Evolutionary conservation across 2,888 invertebrate species (phyloP).

Genomic region (Acanthoscelides obtectus): DNA sequence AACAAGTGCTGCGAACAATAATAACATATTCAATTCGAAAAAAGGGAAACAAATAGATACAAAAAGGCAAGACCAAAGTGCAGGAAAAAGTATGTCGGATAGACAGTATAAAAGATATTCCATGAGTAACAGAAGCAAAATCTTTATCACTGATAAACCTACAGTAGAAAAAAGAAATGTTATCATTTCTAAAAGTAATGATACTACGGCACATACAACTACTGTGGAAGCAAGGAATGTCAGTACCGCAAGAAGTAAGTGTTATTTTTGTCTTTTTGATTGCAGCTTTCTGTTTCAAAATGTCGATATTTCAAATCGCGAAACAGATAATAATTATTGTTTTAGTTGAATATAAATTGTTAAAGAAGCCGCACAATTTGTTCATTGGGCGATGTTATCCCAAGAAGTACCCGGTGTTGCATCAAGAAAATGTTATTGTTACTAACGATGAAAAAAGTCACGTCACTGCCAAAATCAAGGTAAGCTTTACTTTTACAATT

Average conservation of each 20-base stretch:
- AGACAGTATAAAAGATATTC: not conserved
- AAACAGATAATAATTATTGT: not conserved
- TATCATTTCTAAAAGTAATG: slow-evolving; percentile 32
- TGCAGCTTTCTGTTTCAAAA: not conserved
- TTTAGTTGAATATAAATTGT: slow-evolving; percentile 37
- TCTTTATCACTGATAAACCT: not conserved
- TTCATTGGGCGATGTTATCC: slow-evolving; percentile 42
- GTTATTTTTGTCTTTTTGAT: not conserved
- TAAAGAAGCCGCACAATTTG: slow-evolving; percentile 39
- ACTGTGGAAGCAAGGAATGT: slow-evolving; percentile 3
- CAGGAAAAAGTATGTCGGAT: not conserved
- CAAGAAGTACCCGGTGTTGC: slow-evolving; percentile 36
- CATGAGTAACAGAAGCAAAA: not conserved
- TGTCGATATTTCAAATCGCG: not conserved
- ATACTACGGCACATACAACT: slow-evolving; percentile 54
- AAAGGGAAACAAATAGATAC: too few relatives aligned
- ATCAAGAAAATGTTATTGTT: slow-evolving; percentile 45
- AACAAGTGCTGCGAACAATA: not conserved
- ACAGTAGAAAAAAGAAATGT: not conserved
- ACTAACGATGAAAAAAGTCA: slow-evolving; percentile 46
- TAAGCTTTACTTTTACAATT: too few relatives aligned
- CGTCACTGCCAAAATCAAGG: slow-evolving; percentile 40
- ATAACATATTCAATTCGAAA: too few relatives aligned
- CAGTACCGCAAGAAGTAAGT: slow-evolving; percentile 2
- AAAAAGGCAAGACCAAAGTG: too few relatives aligned